Evolutionary conservation across 2,888 invertebrate genomes (phyloP).

Genomic region (Clunio marinus): DNA sequence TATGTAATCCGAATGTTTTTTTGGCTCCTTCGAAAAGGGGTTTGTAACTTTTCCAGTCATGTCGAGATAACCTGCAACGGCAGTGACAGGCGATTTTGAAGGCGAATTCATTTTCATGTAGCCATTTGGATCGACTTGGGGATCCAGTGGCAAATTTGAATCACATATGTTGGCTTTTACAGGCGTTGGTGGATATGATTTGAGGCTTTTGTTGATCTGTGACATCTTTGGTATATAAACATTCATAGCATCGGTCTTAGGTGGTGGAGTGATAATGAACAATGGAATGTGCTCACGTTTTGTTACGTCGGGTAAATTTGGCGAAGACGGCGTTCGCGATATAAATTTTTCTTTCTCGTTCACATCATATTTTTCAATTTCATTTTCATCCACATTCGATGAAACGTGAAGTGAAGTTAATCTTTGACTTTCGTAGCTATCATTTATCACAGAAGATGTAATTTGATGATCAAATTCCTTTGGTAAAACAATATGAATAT

Average conservation of each 20-base stretch:
- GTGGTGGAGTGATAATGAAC: background rate
- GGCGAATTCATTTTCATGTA: conserved; percentile 35
- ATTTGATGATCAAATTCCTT: background rate
- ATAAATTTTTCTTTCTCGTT: background rate
- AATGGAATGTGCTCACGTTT: background rate
- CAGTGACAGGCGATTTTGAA: too few species aligned
- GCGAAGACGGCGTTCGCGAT: background rate
- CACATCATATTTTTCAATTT: background rate
- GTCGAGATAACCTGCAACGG: conserved; percentile 17
- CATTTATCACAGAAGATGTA: background rate
- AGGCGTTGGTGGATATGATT: conserved; percentile 10
- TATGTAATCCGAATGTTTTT: background rate
- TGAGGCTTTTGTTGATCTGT: background rate
- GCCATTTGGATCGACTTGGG: background rate
- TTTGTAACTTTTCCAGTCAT: conserved; percentile 18
- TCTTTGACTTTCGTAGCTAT: background rate
- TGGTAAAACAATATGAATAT: conserved; percentile 23
- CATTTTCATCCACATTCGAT: background rate
- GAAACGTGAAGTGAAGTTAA: background rate
- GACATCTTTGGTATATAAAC: background rate
- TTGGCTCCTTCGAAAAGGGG: background rate
- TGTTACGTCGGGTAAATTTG: background rate
- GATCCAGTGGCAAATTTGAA: background rate
- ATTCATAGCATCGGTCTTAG: too few species aligned
- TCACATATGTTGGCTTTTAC: background rate